Conservation (phyloP, 2,888 invertebrate genomes). For the Xylota sylvarum region DNA sequence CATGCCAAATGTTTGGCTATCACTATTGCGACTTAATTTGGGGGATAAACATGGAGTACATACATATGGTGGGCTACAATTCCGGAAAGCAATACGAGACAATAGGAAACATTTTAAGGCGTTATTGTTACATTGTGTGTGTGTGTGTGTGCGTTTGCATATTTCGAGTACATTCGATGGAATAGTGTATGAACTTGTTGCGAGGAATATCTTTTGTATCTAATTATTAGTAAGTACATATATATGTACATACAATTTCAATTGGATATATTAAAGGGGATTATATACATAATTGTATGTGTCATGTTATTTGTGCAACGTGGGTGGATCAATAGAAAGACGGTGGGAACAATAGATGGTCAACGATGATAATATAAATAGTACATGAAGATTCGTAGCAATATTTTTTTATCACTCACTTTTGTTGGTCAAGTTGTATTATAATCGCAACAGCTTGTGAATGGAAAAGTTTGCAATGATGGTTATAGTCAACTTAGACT, state of each 20-base stretch:
- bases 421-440: too few relatives aligned
- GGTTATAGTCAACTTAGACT: too few relatives aligned
- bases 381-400: too few relatives aligned
- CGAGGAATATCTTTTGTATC: neutral
- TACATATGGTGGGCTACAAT: constrained; percentile 8
- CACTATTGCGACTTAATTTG: constrained; percentile 30
- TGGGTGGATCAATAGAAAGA: too few relatives aligned
- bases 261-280: too few relatives aligned
- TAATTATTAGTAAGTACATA: neutral
- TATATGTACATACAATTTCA: neutral
- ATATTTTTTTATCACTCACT: too few relatives aligned
- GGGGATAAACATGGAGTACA: constrained; percentile 14
- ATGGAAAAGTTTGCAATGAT: too few relatives aligned
- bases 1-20: constrained; percentile 24
- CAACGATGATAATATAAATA: too few relatives aligned
- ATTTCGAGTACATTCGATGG: neutral
- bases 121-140: neutral
- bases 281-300: too few relatives aligned
- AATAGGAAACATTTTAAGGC: neutral
- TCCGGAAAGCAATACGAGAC: neutral
- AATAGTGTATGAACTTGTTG: neutral
- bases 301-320: too few relatives aligned
- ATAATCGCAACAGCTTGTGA: too few relatives aligned
- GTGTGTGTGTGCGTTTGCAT: neutral
- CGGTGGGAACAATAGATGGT: too few relatives aligned